Evolutionary conservation across 2,113 vertebrate genomes (phyloP).

Genomic region (Mystacornis crossleyi): DNA sequence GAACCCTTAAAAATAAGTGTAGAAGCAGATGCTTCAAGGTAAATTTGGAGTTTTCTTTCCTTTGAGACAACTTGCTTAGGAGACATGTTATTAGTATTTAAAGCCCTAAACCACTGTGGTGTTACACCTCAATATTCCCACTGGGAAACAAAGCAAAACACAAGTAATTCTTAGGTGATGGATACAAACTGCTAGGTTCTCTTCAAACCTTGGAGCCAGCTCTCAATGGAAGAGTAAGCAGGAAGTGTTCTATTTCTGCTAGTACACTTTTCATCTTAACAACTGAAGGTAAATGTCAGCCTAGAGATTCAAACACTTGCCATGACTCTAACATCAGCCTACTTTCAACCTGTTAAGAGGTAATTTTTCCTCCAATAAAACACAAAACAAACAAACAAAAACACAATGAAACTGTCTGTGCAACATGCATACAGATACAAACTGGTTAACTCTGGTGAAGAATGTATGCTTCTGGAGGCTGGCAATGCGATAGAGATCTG

Average conservation of each 20-base stretch:
- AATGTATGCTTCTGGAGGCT: not conserved
- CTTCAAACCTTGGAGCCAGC: not conserved
- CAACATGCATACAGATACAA: not conserved
- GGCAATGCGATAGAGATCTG: not conserved
- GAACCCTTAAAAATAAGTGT: not conserved
- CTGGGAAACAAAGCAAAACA: not conserved
- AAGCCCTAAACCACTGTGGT: not conserved
- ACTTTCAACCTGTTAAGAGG: not conserved
- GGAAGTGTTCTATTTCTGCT: not conserved
- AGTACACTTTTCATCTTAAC: not conserved
- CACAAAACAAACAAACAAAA: not conserved
- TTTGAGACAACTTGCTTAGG: not conserved
- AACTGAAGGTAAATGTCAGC: not conserved
- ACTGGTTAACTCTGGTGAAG: not conserved
- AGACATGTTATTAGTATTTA: not conserved
- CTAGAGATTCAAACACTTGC: not conserved
- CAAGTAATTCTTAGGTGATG: not conserved
- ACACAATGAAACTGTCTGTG: not conserved
- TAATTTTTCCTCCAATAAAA: not conserved
- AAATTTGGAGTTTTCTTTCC: not conserved
- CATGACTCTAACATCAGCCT: not conserved
- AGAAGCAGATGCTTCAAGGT: not conserved
- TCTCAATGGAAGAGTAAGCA: not conserved
- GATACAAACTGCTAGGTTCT: not conserved
- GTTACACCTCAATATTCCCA: not conserved